Base-by-base conservation (phyloP, 2,797 vertebrate genomes). In the Enoplosus armatus region DNA sequence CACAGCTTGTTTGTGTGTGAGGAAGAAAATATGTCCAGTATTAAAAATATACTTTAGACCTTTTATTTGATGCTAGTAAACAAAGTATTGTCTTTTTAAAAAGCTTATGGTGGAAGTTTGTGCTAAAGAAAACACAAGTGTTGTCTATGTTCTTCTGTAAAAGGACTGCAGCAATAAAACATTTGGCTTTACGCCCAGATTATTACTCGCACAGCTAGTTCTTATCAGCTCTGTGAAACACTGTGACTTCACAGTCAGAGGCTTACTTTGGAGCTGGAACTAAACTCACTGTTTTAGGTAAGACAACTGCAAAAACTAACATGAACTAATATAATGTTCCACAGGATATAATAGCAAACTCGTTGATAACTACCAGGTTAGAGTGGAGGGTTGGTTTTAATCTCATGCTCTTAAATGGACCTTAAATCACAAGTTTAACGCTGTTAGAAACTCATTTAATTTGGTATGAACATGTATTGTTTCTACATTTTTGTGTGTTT, bases 271-370 rank as follows among this genome's bases (percentile, higher is more conserved):
- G 95, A 35, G 54, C 73, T 1, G 95, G 94, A 79, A 96, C 94
- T 70, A 94, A 89, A 87, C 94, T 96, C 84, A 94, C 92, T 0
- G 95, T 95, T 73, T n/a, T 92, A 48, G 95, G 95, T 96, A 89
- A 94, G 93, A 41, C 22, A 26, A n/a, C 8, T 22, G 61, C 31
- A 24, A 26, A 5, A 22, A 5, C 12, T 24, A 33, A 63, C 22
- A 33, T 24, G 24, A 43, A 20, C 3, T 37, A n/a, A 15, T 27
- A 1, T 50, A 39, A 58, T 35, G 11, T 35, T 59, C 2, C 10
- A 31, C 6, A 11, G 15, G 20, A 39, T 16, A n/a, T 22, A 31
- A 22, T 5, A 0, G 11, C n/a, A 43, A 53, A 59, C 6, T 11
- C 24, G n/a, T 41, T 18, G 9, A 6, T 29, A 7, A 27, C 0